Conservation (phyloP, 2,888 invertebrate species). For the Automeris io region DNA sequence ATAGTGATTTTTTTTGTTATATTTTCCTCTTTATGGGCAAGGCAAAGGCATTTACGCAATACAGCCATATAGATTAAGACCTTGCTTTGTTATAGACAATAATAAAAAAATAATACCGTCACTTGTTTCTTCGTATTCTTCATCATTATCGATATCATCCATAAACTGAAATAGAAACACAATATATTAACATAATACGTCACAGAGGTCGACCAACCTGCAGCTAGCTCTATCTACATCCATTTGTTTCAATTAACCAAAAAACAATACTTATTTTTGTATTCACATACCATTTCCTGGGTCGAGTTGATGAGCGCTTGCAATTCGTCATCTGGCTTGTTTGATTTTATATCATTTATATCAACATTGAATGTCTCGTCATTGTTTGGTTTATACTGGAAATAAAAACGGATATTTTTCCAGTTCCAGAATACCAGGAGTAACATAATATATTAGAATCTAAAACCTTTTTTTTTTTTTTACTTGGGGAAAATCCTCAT, state of each 20-base stretch:
- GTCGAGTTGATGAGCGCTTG: constrained; percentile 80
- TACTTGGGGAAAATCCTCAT: too few relatives aligned
- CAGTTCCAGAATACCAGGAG: too few relatives aligned
- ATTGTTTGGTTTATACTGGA: constrained; percentile 69
- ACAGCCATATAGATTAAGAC: too few relatives aligned
- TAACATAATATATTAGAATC: too few relatives aligned
- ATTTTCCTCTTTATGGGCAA: too few relatives aligned
- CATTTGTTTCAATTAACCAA: too few relatives aligned
- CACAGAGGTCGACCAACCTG: too few relatives aligned
- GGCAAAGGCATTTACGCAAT: too few relatives aligned
- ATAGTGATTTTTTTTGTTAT: too few relatives aligned
- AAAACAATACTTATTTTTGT: too few relatives aligned
- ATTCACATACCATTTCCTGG: constrained; percentile 63
- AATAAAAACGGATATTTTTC: neutral
- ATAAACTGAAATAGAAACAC: constrained; percentile 36
- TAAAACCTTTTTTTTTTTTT: too few relatives aligned
- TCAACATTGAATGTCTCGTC: constrained; percentile 68
- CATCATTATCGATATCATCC: constrained; percentile 43
- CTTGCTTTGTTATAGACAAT: neutral
- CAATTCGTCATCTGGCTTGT: constrained; percentile 68
- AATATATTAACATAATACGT: constrained; percentile 11
- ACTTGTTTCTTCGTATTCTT: constrained; percentile 62
- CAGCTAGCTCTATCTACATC: too few relatives aligned
- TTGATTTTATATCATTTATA: constrained; percentile 56
- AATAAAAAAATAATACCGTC: constrained; percentile 40